Conservation (phyloP, 2,888 invertebrate genomes). For the Panopea generosa region DNA sequence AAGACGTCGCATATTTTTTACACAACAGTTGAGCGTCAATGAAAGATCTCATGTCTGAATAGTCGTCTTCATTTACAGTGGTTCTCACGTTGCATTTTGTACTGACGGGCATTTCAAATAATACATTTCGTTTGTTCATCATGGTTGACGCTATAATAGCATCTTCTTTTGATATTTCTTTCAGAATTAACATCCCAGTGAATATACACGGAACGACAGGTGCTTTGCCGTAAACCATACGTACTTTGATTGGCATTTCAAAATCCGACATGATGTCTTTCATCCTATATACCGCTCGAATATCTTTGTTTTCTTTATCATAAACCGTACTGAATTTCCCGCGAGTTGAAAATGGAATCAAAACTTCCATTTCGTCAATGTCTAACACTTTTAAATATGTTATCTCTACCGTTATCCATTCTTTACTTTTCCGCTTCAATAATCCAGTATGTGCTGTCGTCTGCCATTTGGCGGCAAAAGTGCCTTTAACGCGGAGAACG, state of each 20-base stretch:
- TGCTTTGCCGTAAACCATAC: slow-evolving; percentile 78
- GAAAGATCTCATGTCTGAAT: slow-evolving; percentile 64
- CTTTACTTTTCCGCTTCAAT: slow-evolving; percentile 72
- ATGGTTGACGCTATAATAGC: slow-evolving; percentile 74
- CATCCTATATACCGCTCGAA: slow-evolving; percentile 73
- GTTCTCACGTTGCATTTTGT: slow-evolving; percentile 54
- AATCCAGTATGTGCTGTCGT: slow-evolving; percentile 74
- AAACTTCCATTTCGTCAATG: slow-evolving; percentile 69
- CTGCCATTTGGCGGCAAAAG: slow-evolving; percentile 77
- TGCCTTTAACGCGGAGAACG: slow-evolving; percentile 68
- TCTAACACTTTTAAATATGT: slow-evolving; percentile 76
- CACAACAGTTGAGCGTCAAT: slow-evolving; percentile 73
- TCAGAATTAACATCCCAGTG: slow-evolving; percentile 75
- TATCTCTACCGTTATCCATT: slow-evolving; percentile 74
- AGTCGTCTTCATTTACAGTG: slow-evolving; percentile 63
- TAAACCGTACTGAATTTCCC: slow-evolving; percentile 79
- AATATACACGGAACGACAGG: slow-evolving; percentile 79
- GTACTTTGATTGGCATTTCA: slow-evolving; percentile 74
- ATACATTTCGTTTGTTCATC: slow-evolving; percentile 75
- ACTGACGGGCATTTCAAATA: slow-evolving; percentile 74
- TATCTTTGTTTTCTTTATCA: slow-evolving; percentile 69
- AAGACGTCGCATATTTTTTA: slow-evolving; percentile 72
- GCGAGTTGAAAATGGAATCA: slow-evolving; percentile 70
- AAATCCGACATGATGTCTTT: slow-evolving; percentile 75
- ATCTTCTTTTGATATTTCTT: slow-evolving; percentile 58